These are phyloP conservation scores for Columba janthina DNA, from an alignment of 2,113 vertebrate species.

Conservation along the genomic window DNA sequence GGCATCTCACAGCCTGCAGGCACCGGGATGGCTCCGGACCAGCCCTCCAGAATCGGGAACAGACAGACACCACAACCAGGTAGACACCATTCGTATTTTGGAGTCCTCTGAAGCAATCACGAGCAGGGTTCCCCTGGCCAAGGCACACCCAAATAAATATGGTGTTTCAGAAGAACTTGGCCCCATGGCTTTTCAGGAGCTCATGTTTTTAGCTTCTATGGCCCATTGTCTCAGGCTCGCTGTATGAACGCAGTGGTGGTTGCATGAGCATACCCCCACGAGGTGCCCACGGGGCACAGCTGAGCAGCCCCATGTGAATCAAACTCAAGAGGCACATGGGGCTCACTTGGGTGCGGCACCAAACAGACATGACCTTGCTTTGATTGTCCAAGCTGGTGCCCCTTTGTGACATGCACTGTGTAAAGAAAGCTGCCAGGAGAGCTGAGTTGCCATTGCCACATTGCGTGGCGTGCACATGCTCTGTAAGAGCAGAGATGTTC, in stretches of 20 bases:
- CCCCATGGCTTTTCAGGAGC: neutral
- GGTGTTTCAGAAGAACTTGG: neutral
- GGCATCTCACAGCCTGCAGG: neutral
- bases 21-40: neutral
- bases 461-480: rapidly evolving
- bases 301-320: neutral
- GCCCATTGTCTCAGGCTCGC: neutral
- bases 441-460: neutral
- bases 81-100: neutral
- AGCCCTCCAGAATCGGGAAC: rapidly evolving
- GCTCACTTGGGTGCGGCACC: neutral
- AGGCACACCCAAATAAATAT: neutral
- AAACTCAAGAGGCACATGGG: rapidly evolving
- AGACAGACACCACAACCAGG: neutral
- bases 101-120: neutral
- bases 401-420: neutral
- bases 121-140: neutral
- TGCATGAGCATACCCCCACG: neutral
- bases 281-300: rapidly evolving
- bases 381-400: neutral
- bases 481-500: neutral
- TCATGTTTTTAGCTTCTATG: neutral
- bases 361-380: neutral
- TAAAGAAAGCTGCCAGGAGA: neutral
- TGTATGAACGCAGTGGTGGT: neutral